A percentile compares a stretch with the other conserved stretches of the same genome.
These are phyloP conservation scores for Hydraecia micacea DNA, from an alignment of 2,888 invertebrate genomes.

Conservation along the genomic window DNA sequence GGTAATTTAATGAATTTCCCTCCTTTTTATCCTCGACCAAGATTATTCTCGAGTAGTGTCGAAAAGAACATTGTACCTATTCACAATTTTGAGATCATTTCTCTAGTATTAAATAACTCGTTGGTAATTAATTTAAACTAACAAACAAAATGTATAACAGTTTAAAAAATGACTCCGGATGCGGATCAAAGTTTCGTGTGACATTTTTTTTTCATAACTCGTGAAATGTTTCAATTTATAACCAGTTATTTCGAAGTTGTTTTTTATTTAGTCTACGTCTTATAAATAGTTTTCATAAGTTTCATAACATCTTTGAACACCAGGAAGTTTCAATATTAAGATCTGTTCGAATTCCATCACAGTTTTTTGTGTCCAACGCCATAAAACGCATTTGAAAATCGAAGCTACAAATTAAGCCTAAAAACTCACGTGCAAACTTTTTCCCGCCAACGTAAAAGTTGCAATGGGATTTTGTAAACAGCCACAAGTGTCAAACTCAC, in stretches of 20 bases:
- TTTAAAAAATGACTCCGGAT: conserved; percentile 18
- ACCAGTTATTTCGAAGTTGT: conserved; percentile 43
- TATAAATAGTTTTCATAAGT: conserved; percentile 42
- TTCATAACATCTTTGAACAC: conserved; percentile 48
- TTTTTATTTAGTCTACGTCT: conserved; percentile 58
- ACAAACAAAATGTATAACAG: conserved; percentile 12
- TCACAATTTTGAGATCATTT: not conserved
- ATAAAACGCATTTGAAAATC: conserved; percentile 26
- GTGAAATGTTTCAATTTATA: conserved; percentile 41
- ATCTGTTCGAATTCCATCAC: conserved; percentile 18
- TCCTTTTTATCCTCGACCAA: not conserved
- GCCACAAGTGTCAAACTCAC: conserved; percentile 73
- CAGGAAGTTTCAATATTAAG: conserved; percentile 12
- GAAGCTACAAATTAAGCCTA: conserved; percentile 16
- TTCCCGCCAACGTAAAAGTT: conserved; percentile 72
- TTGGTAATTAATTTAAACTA: not conserved
- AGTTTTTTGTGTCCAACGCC: conserved; percentile 7
- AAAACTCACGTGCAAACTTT: conserved; percentile 66
- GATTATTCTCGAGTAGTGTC: not conserved
- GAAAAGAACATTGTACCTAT: not conserved
- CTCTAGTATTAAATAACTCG: not conserved
- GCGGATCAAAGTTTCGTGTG: conserved; percentile 17
- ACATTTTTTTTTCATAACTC: conserved; percentile 45
- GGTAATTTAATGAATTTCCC: not conserved
- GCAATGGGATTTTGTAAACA: conserved; percentile 49